Conservation (phyloP, 1,140 invertebrate genomes). For the Pseudomyrmex concolor region DNA sequence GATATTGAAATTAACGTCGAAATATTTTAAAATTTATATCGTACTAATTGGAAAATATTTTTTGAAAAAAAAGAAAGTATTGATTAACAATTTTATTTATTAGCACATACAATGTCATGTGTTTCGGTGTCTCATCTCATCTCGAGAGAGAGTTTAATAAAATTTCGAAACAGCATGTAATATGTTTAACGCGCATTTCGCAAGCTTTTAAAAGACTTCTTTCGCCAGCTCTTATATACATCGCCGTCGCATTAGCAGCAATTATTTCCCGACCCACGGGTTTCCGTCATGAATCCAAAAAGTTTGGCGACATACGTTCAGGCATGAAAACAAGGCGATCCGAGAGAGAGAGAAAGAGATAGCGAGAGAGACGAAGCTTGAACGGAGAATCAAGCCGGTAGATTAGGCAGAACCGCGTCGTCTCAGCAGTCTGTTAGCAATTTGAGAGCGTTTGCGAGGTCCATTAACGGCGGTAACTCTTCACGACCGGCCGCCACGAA, state of each 20-base stretch:
- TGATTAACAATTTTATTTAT: background rate
- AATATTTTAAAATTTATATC: background rate
- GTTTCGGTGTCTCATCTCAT: conserved; percentile 19
- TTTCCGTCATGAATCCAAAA: conserved; percentile 54
- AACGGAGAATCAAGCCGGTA: conserved; percentile 69
- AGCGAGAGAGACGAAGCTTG: conserved; percentile 22
- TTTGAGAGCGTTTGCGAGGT: conserved; percentile 78
- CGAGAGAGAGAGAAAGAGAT: conserved; percentile 29
- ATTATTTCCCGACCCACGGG: conserved; percentile 47
- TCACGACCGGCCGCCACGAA: conserved; percentile 78
- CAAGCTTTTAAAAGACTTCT: conserved; percentile 55
- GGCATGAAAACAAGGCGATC: background rate
- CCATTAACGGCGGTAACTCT: conserved; percentile 82
- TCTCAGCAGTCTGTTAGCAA: conserved; percentile 78
- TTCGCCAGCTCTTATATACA: conserved; percentile 12
- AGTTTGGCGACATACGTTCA: conserved; percentile 49
- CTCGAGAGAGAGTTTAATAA: conserved; percentile 36
- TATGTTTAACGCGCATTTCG: conserved; percentile 49
- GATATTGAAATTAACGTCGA: background rate
- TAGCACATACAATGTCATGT: background rate
- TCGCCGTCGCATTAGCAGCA: conserved; percentile 52
- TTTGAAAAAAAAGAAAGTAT: too few relatives aligned
- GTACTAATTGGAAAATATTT: too few relatives aligned
- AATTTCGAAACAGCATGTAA: conserved; percentile 46
- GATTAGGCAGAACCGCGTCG: conserved; percentile 74